Base-by-base conservation (phyloP, 2,113 vertebrate species). In the Riparia riparia region DNA sequence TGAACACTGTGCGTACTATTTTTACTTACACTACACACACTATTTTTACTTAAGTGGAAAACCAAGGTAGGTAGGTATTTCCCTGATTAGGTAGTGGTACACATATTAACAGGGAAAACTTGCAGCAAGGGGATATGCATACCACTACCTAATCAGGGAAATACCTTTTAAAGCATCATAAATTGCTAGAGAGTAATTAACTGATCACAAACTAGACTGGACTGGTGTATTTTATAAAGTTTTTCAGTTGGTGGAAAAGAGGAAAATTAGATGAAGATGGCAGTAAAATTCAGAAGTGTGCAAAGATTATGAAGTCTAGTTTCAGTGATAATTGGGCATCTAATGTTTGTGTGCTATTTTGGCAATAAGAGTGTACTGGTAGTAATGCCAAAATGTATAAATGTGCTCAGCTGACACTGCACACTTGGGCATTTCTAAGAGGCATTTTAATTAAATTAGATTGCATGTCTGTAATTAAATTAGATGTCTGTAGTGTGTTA, bases 141-240 rank as follows among this genome's bases (percentile, higher is more conserved):
- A 29, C 28, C 16, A 17, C 26, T 82, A 24, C 41, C 29, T 72
- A 13, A 65, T 80, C 10, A 58, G 42, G 11, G 6, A 50, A 61
- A 50, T 39, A 2, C 32, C 50, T 79, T 66, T 82, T 28, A 54
- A 85, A 73, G 14, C 26, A 80, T 72, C 37, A 14, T 76, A 56
- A 94, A 58, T 80, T 88, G 10, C 39, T 71, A 24, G 24, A 63
- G 22, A 10, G 14, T 45, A 53, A 60, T 79, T 78, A 82, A 50
- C 5, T 61, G 25, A 74, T 64, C n/a, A 26, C 25, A 72, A 26
- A 58, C 44, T 66, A 64, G 60, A 32, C 32, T 28, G 17, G n/a
- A 64, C 9, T 0, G 0, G 6, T 8, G 1, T 26, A 25, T 63
- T 89, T 89, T 50, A 1, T 28, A 82, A 87, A 39, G 25, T 17